Evolutionary conservation across 2,797 vertebrate genomes (phyloP).

Genomic region (Platalea minor): DNA sequence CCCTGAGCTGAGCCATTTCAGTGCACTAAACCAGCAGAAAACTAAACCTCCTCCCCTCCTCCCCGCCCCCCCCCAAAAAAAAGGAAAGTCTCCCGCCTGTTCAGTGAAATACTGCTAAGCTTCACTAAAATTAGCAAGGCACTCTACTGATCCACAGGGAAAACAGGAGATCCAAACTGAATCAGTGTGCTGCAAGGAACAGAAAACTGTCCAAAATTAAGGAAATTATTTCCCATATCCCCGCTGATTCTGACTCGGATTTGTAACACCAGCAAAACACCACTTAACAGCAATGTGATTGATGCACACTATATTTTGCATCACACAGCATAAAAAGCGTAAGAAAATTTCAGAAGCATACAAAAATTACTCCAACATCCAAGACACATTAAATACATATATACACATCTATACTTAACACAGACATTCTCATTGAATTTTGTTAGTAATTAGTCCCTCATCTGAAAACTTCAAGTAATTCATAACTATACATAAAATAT

Average conservation of each 20-base stretch:
- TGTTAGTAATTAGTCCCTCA: conserved; percentile 5
- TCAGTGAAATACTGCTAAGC: neutral
- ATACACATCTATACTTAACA: neutral
- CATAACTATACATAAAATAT: neutral
- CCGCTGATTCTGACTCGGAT: neutral
- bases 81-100: neutral
- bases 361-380: neutral
- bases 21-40: neutral
- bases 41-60: neutral
- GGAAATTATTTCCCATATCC: neutral
- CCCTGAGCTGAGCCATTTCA: neutral
- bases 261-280: neutral
- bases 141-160: neutral
- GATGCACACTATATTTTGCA: neutral
- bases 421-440: neutral
- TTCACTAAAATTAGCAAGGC: neutral
- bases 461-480: neutral
- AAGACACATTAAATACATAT: neutral
- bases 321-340: neutral
- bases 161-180: neutral
- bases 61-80: neutral
- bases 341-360: neutral
- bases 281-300: neutral
- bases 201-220: neutral
- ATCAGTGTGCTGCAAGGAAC: neutral